These are phyloP conservation scores for Leuctra nigra DNA, from an alignment of 2,888 invertebrate genomes.

Conservation along the genomic window DNA sequence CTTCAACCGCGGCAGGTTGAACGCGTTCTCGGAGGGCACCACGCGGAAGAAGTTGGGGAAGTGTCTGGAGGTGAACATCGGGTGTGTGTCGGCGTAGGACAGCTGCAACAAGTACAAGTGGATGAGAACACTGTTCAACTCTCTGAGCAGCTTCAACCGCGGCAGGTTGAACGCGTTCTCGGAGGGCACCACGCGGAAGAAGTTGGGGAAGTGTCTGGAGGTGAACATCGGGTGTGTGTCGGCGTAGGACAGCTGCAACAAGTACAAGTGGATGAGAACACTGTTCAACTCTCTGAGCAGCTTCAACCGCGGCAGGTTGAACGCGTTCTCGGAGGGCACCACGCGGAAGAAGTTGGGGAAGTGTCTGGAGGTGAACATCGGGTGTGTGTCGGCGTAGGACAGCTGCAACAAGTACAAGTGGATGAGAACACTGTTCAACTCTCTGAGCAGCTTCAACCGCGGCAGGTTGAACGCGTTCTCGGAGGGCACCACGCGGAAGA, in stretches of 20 bases:
- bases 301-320: constrained; percentile 85
- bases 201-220: neutral
- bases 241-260: constrained; percentile 80
- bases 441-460: constrained; percentile 74
- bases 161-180: constrained; percentile 95
- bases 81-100: constrained; percentile 96
- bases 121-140: no score
- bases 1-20: constrained; percentile 85
- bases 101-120: constrained; percentile 53
- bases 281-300: constrained; percentile 90
- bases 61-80: constrained; percentile 88
- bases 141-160: constrained; percentile 72
- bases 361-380: constrained; percentile 88
- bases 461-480: constrained; percentile 95
- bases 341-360: constrained; percentile 96
- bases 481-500: constrained; percentile 93
- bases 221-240: constrained; percentile 77
- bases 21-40: constrained; percentile 93
- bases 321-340: constrained; percentile 93
- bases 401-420: constrained; percentile 54
- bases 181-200: neutral
- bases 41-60: constrained; percentile 96
- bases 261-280: no score
- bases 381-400: constrained; percentile 96
- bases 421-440: constrained; percentile 98